Evolutionary conservation across 2,113 vertebrate genomes (phyloP).

Genomic region (Calonectris borealis): DNA sequence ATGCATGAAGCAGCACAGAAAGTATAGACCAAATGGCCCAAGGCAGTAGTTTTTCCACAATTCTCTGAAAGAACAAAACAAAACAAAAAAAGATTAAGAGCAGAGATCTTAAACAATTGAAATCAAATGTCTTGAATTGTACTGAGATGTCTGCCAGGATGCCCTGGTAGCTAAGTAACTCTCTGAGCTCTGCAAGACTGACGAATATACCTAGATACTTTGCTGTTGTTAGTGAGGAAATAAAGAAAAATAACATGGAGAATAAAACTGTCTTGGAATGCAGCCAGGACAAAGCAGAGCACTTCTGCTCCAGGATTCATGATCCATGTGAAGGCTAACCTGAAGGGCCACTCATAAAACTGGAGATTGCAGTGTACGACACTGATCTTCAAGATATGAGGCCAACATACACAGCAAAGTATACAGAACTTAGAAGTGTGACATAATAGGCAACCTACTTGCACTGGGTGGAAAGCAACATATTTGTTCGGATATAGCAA

Average conservation of each 20-base stretch:
- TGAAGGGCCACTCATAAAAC: neutral
- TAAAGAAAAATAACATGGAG: neutral
- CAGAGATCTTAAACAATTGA: neutral
- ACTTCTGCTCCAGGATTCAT: neutral
- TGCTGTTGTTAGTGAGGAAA: neutral
- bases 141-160: neutral
- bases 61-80: neutral
- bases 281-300: neutral
- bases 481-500: slow-evolving; percentile 22
- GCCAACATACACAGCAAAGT: neutral
- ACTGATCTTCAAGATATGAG: neutral
- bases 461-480: neutral
- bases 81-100: neutral
- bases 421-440: neutral
- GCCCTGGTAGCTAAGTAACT: neutral
- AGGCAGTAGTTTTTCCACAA: neutral
- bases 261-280: neutral
- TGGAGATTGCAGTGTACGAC: neutral
- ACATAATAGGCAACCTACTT: neutral
- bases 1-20: neutral
- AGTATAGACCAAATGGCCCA: neutral
- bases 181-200: neutral
- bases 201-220: neutral
- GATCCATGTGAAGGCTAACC: neutral
- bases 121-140: neutral